Evolutionary conservation across 2,888 invertebrate genomes (phyloP), one percentile per base, ranked within the genome.

Genomic region (Allolobophora icterica): DNA sequence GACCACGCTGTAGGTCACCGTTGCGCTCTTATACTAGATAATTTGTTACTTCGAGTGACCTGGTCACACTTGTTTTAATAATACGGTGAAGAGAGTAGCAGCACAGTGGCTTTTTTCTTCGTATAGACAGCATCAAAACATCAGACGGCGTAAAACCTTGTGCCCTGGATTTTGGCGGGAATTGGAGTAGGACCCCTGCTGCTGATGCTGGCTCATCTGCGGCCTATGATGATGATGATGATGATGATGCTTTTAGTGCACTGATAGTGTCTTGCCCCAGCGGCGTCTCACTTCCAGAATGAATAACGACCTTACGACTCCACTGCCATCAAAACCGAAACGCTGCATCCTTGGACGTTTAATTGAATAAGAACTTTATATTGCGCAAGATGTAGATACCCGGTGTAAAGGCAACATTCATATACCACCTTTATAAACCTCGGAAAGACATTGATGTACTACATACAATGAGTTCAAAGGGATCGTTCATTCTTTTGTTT

Each of bases 111-210:
- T 52, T 52, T 24, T 52, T 13, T 21, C 52, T 24, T 52, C 71
- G 8, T 30, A 71, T 71, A 71, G 30, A 13, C 30, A 8, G 71
- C 0, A 71, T 71, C 71, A 21, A 52, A 21, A 52, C 52, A 71
- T 30, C 71, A 71, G 71, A 71, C 71, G 71, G 71, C 71, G n/a
- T 71, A 71, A n/a, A 71, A n/a, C 71, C n/a, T n/a, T 0, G n/a
- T 71, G 71, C 71, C 71, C 71, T 71, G 71, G 71, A 71, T 71
- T 71, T 71, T 71, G 71, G 71, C 71, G 71, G 71, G 71, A 71
- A 71, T 71, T 71, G 71, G n/a, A 71, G 30, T 71, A 30, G 30
- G 71, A 71, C 71, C 71, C 71, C 71, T 71, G 71, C 71, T 71
- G 71, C 30, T n/a, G 71, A 30, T n/a, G 30, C 11, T 71, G n/a